phyloP scores from a whole-genome alignment of 2,888 invertebrate genomes.

The Actias luna region DNA sequence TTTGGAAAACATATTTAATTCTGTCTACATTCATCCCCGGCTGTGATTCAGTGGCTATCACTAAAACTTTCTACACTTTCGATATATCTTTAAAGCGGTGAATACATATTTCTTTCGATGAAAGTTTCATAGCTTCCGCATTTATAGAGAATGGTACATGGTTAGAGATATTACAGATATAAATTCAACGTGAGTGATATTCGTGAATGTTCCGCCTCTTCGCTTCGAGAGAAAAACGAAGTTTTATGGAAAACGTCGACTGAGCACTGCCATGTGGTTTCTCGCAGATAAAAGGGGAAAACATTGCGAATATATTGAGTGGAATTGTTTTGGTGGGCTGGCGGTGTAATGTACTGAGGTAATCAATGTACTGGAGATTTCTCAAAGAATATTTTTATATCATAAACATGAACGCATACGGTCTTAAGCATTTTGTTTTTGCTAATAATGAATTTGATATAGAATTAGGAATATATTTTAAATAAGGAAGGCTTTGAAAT shows the following conservation, averaged over 20 bases:
- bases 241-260: slow-evolving; percentile 32
- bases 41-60: not conserved
- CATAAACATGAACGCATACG: too few relatives aligned
- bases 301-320: slow-evolving; percentile 8
- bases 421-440: too few relatives aligned
- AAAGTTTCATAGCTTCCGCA: not conserved
- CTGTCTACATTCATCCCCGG: too few relatives aligned
- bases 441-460: too few relatives aligned
- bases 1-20: too few relatives aligned
- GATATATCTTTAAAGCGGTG: not conserved
- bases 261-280: slow-evolving; percentile 17
- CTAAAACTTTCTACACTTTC: not conserved
- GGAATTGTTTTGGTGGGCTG: slow-evolving; percentile 3
- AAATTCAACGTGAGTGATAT: slow-evolving; percentile 70
- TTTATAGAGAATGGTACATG: not conserved
- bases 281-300: slow-evolving; percentile 11
- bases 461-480: too few relatives aligned
- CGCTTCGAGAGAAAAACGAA: slow-evolving; percentile 29
- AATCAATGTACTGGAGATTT: slow-evolving; percentile 1
- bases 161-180: slow-evolving; percentile 44
- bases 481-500: too few relatives aligned
- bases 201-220: slow-evolving; percentile 51
- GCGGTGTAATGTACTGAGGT: not conserved
- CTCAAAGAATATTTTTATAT: not conserved
- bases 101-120: not conserved